Evolutionary conservation across 2,888 invertebrate species (phyloP).

Genomic region (Agonopterix heracliana): DNA sequence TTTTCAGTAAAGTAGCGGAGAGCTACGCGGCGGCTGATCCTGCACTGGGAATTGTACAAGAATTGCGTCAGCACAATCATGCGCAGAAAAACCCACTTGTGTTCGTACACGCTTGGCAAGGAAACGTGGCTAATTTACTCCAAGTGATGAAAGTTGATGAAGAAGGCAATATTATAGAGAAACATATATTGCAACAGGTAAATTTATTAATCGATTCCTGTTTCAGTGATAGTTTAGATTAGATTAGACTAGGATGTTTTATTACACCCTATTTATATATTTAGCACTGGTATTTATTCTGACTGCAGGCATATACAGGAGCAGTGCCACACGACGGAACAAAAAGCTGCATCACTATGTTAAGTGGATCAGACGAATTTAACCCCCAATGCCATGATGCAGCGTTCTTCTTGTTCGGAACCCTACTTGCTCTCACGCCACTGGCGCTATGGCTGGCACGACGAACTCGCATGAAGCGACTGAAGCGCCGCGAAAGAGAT

Average conservation of each 20-base stretch:
- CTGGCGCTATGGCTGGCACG: constrained; percentile 75
- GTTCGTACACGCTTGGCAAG: constrained; percentile 21
- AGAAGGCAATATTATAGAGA: too few species aligned
- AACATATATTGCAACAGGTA: too few species aligned
- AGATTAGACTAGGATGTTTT: too few species aligned
- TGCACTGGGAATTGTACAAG: constrained; percentile 5
- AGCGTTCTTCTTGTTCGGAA: constrained; percentile 7
- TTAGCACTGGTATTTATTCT: too few species aligned
- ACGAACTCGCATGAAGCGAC: constrained; percentile 64
- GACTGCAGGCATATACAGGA: not conserved
- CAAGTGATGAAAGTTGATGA: too few species aligned
- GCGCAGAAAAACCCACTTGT: constrained; percentile 8
- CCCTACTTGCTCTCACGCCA: constrained; percentile 68
- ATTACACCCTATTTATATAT: too few species aligned
- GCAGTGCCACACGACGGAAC: constrained; percentile 17
- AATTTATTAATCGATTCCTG: too few species aligned
- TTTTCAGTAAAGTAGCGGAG: not conserved
- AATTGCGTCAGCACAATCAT: not conserved
- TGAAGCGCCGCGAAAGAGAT: constrained; percentile 19
- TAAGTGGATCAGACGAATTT: constrained; percentile 47
- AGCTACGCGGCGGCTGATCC: not conserved
- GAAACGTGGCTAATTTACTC: not conserved
- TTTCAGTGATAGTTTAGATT: too few species aligned
- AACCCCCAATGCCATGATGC: constrained; percentile 79
- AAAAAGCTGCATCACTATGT: constrained; percentile 7